Evolutionary conservation across 2,797 vertebrate genomes (phyloP), one percentile per base, ranked within the genome.

Genomic region (Holocentrus rufus): DNA sequence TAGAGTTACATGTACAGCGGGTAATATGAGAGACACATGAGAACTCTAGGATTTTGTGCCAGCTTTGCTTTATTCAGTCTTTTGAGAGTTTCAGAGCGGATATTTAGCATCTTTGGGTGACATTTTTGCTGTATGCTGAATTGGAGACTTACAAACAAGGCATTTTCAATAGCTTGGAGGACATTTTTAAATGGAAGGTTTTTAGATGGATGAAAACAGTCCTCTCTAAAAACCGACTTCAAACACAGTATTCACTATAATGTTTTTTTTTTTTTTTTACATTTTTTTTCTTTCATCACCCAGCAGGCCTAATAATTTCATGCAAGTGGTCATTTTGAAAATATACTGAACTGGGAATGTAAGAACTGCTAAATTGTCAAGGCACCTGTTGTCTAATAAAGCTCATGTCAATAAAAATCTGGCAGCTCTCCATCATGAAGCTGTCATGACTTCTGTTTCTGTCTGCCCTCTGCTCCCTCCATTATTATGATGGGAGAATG

Each of bases 11-110:
- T 70, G 54, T 68, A 47, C 50, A 7, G n/a, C 22, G 62, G 54
- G 72, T 75, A 79, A 80, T 77, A 65, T 70, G 73, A 83, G 74
- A 83, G n/a, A 50, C 3, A 7, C 20, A 7, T 59, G 47, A 71
- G 69, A 65, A 67, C 65, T 77, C 22, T 57, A 75, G 46, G 31
- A 42, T 76, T 76, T 56, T 57, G 20, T 77, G 77, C 71, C 47
- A 54, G 58, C 67, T 50, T 68, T 25, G 72, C 72, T 69, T 72
- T 65, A 63, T 79, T 79, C 31, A 57, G 50, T 79, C 55, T 73
- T 30, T 36, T 27, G 22, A 68, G 42, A 25, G 30, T 63, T 69
- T 77, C 66, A 39, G 44, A 60, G 39, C 31, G 55, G 6, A 3
- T 64, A 62, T 80, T 72, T 69, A 22, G 61, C 46, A 60, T 75